Evolutionary conservation across 2,797 vertebrate genomes (phyloP), one percentile per base, ranked within the genome.

Genomic region (Semotilus atromaculatus): DNA sequence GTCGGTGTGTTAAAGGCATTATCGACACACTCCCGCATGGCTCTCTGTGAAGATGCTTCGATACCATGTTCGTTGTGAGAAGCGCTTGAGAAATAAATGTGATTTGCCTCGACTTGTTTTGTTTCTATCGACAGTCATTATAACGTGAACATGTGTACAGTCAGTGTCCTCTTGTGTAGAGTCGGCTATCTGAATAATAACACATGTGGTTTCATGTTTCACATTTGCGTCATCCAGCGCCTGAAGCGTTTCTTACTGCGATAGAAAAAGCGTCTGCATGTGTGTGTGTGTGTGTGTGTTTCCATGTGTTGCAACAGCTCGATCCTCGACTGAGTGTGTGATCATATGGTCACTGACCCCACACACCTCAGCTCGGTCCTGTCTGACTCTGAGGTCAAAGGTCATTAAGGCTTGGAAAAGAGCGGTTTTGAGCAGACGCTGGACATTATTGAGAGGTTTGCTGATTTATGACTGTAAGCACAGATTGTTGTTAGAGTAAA

Each of bases 321-420:
- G n/a, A 55, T 55, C 31, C 21, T 21, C 6, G 43, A 19, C 9
- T 45, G 16, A 21, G 45, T 73, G 45, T 74, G 48, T 51, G 7
- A 53, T 36, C 19, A 55, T 36, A 19, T 55, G 73, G 7, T n/a
- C 31, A n/a, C 48, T 75, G 73, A 75, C 73, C 45, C n/a, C 3
- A 29, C n/a, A 48, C 70, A 72, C 70, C 7, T 34, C 45, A 13
- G 71, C 72, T 73, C 45, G 1, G 45, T 23, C 45, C 45, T 13
- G 45, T 18, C 71, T 74, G 72, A 74, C 55, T 43, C 75, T 62
- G 11, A 29, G 75, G 75, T 40, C 75, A 78, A 29, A 78, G 70
- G 70, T 73, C 38, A 48, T 23, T 13, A 68, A 38, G 66, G 66
- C 34, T 67, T 21, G 31, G 64, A 67, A 36, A 5, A 67, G 31